phyloP scores from a whole-genome alignment of 2,113 vertebrate species.

The Equus quagga region DNA sequence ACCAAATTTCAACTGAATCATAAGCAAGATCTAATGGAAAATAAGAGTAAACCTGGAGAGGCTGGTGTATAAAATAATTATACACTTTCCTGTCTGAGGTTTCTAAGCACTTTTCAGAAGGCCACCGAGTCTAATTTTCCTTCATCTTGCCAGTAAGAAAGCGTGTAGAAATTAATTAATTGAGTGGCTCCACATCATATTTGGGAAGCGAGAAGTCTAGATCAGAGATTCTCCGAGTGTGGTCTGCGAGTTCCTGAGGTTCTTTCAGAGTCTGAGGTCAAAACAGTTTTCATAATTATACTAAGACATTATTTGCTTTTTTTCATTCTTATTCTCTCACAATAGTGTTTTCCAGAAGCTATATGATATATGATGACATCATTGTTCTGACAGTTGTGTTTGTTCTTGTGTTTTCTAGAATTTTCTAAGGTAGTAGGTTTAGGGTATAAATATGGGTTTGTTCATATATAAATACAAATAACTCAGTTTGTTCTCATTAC shows the following conservation, averaged over 20 bases:
- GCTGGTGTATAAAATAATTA: not conserved
- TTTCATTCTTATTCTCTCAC: not conserved
- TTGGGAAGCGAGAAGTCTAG: not conserved
- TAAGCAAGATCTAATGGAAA: not conserved
- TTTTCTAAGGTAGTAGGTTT: not conserved
- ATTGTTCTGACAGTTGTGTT: not conserved
- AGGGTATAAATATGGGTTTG: not conserved
- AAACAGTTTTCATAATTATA: not conserved
- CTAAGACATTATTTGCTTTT: not conserved
- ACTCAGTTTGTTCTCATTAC: not conserved
- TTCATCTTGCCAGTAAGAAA: not conserved
- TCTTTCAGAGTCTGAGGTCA: not conserved
- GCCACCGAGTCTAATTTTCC: not conserved
- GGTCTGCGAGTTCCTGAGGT: not conserved
- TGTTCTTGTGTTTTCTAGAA: constrained; percentile 18
- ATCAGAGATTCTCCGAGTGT: not conserved
- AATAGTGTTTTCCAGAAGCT: not conserved
- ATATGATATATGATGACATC: not conserved
- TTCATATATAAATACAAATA: not conserved
- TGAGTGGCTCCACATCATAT: not conserved
- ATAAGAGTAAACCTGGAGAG: not conserved
- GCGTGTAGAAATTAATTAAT: not conserved
- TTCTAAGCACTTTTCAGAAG: constrained; percentile 21
- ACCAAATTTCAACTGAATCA: not conserved
- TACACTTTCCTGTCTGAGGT: not conserved